Percentiles rank a stretch among this genome's conserved stretches.
Conservation (phyloP, 2,113 vertebrate genomes). For the Brachypteracias leptosomus region DNA sequence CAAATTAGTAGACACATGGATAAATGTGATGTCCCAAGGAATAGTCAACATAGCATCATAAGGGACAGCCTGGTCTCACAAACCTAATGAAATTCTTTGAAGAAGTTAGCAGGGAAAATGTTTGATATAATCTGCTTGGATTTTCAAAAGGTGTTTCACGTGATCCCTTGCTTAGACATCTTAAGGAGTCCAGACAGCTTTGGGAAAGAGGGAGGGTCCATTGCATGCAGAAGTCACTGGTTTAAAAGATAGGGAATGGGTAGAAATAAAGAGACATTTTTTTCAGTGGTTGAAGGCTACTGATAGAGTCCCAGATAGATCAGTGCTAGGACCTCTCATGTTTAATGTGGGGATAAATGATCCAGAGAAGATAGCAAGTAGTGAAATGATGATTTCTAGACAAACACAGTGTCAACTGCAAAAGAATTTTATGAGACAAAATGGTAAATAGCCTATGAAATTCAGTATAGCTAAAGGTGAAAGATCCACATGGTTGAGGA, state of each 20-base stretch:
- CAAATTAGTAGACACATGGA: neutral
- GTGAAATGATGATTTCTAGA: neutral
- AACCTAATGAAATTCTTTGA: neutral
- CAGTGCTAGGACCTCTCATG: neutral
- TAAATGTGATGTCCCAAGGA: neutral
- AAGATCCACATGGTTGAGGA: neutral
- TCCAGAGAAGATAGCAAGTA: neutral
- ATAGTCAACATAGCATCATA: neutral
- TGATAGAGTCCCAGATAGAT: neutral
- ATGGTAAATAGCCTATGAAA: neutral
- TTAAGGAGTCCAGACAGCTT: neutral
- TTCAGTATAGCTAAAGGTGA: neutral
- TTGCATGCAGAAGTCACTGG: neutral
- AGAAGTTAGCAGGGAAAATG: neutral
- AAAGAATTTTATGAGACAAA: neutral
- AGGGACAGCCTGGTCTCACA: neutral
- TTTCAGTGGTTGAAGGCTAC: neutral
- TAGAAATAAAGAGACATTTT: neutral
- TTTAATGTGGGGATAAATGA: neutral
- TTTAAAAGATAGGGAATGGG: neutral
- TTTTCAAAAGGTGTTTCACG: neutral
- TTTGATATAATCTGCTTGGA: neutral
- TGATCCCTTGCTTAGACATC: neutral
- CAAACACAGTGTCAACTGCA: neutral
- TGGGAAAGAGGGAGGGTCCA: neutral